A percentile compares a stretch with the other conserved stretches of the same genome.
Conservation (phyloP, 2,113 vertebrate genomes). For the Pomatorhinus ruficollis region DNA sequence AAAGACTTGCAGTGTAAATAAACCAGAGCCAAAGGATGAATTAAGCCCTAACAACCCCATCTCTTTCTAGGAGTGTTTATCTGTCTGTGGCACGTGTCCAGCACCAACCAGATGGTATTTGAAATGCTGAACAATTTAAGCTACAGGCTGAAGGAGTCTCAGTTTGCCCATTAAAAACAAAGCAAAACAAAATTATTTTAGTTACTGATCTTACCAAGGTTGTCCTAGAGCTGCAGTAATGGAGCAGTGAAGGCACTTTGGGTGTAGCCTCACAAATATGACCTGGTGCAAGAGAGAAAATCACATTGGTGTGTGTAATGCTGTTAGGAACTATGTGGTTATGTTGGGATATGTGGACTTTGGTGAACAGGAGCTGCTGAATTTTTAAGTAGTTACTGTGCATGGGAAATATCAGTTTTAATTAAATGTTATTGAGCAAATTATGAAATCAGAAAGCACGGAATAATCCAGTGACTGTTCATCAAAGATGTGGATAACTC, state of each 20-base stretch:
- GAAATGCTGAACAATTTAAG: not conserved
- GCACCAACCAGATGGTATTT: conserved; percentile 27
- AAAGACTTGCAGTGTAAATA: not conserved
- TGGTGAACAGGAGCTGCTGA: not conserved
- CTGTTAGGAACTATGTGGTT: not conserved
- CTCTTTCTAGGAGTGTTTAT: not conserved
- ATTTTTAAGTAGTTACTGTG: not conserved
- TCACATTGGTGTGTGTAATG: rapidly evolving
- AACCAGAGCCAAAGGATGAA: not conserved
- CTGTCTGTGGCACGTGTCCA: not conserved
- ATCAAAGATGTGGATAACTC: not conserved
- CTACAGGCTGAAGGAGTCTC: not conserved
- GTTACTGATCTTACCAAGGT: not conserved
- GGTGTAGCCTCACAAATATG: not conserved
- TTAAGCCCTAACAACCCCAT: not conserved
- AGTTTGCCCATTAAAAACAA: not conserved
- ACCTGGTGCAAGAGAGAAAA: not conserved
- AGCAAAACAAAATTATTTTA: not conserved
- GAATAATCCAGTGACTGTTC: not conserved
- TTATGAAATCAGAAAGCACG: not conserved
- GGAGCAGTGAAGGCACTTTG: not conserved
- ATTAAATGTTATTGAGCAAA: not conserved
- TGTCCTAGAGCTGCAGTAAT: not conserved
- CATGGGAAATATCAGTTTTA: not conserved
- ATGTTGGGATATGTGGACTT: not conserved